These are phyloP conservation scores for Diloba caeruleocephala DNA, from an alignment of 2,888 invertebrate species.

Conservation along the genomic window DNA sequence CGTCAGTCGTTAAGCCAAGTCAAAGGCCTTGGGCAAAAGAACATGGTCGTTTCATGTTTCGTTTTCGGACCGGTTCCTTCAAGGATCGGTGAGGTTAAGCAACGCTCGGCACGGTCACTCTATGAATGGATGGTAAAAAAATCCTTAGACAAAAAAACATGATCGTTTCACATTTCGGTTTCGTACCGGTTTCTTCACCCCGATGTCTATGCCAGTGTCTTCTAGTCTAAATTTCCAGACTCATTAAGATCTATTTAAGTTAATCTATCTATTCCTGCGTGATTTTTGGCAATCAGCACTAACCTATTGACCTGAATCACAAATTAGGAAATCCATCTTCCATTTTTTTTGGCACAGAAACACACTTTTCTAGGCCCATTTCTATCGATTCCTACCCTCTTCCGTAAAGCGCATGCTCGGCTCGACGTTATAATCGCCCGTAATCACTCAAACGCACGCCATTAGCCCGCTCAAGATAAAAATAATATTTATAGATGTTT, in stretches of 20 bases:
- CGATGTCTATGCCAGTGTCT: too few relatives aligned
- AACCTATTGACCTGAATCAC: slow-evolving; percentile 7
- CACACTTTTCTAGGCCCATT: not conserved
- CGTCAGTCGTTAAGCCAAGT: too few relatives aligned
- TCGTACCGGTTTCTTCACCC: too few relatives aligned
- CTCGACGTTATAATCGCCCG: not conserved
- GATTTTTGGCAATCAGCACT: slow-evolving; percentile 17
- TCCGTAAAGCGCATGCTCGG: not conserved
- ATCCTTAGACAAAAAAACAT: too few relatives aligned
- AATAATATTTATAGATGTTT: slow-evolving; percentile 32
- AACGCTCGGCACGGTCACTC: too few relatives aligned
- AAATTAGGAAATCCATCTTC: slow-evolving; percentile 15
- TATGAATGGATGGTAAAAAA: too few relatives aligned
- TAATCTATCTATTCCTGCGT: not conserved
- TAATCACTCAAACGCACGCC: slow-evolving; percentile 9
- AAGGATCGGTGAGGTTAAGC: too few relatives aligned
- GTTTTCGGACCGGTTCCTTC: too few relatives aligned
- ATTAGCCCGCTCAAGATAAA: slow-evolving; percentile 22
- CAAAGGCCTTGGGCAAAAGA: too few relatives aligned
- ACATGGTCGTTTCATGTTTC: too few relatives aligned
- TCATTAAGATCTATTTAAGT: not conserved
- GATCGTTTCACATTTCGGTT: too few relatives aligned
- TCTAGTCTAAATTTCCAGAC: too few relatives aligned
- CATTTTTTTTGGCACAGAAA: not conserved
- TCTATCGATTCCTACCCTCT: not conserved